phyloP scores from a whole-genome alignment of 2,113 vertebrate genomes.

The Apodemus speciosus region DNA sequence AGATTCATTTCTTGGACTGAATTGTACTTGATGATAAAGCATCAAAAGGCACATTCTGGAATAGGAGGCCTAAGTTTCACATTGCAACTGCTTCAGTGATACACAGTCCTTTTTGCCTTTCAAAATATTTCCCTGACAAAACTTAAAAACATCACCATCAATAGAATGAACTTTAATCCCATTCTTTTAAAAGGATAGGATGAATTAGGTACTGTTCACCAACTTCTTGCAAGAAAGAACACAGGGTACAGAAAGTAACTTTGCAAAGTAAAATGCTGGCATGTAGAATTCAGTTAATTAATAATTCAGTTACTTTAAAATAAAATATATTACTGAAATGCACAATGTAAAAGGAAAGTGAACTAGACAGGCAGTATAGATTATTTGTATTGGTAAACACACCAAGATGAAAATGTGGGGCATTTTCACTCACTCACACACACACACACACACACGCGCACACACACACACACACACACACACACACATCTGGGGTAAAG shows the following conservation, averaged over 20 bases:
- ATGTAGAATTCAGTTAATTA: background rate
- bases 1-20: background rate
- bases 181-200: background rate
- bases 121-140: slow-evolving; percentile 13
- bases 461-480: too few relatives aligned
- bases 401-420: background rate
- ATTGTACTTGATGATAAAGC: background rate
- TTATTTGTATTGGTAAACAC: background rate
- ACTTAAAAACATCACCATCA: background rate
- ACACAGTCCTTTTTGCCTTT: background rate
- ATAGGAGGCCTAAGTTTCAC: background rate
- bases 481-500: background rate
- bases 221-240: background rate
- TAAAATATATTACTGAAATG: background rate
- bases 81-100: background rate
- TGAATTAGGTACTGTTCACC: rapidly evolving
- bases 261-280: background rate
- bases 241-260: rapidly evolving
- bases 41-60: background rate
- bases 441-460: too few relatives aligned
- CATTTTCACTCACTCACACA: background rate
- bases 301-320: background rate
- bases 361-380: background rate
- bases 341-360: background rate
- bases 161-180: background rate